Base-by-base conservation (phyloP, 2,888 invertebrate species). In the Minunthozetes semirufus region DNA sequence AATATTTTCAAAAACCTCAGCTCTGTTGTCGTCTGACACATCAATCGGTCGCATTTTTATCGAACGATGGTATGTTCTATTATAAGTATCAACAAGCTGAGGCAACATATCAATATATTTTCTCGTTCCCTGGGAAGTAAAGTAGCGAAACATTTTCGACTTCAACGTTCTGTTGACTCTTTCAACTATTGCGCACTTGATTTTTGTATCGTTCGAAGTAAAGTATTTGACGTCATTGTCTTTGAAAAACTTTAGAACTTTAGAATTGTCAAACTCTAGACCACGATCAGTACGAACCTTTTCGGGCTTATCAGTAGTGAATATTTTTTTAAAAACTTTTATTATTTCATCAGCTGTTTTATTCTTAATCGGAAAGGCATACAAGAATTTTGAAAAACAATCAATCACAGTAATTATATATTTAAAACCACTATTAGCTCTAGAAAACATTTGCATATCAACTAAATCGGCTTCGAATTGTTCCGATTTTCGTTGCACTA, bases 181-280 rank as follows among this genome's bases (percentile, higher is more conserved):
- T 77, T 82, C 82, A 5, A 80, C 78, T 4, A 82, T 76, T 0
- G 78, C 76, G 1, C 80, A 80, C 77, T 82, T 82, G 6, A 79
- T 79, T 56, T 80, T 80, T 3, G 77, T 78, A 76, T 80, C 80
- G 13, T 79, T 75, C 0, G 80, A 79, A 0, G 78, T 78, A 56
- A 80, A 80, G 77, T 78, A 80, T 25, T 78, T 27, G 0, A 79
- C 72, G 5, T 79, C 77, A 25, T 78, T 74, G 22, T 76, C 56
- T 25, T 76, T 76, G 25, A 79, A 71, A 53, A 77, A 76, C 1
- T 75, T 68, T n/a, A n/a, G n/a, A n/a, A n/a, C n/a, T n/a, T n/a
- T n/a, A n/a, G n/a, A n/a, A n/a, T 80, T 80, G 13, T 56, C 53
- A 76, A 80, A 42, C 11, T 42, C 42, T 13, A 9, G 5, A 9